These are phyloP conservation scores for Cyprinella venusta DNA, from an alignment of 2,797 vertebrate species.

Conservation along the genomic window DNA sequence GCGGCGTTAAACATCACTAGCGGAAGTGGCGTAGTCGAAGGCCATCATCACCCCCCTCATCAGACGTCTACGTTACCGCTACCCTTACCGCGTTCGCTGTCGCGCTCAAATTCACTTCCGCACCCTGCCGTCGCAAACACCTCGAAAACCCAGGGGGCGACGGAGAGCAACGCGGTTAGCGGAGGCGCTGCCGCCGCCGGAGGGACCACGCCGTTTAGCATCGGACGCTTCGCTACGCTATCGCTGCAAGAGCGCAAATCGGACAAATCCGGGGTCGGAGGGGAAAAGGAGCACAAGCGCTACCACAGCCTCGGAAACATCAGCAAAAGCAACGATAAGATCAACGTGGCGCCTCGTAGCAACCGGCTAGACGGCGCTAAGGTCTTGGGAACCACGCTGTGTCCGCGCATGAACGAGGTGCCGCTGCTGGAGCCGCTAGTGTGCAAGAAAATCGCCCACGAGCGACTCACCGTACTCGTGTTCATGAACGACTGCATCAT, in stretches of 20 bases:
- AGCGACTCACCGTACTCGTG: constrained; percentile 88
- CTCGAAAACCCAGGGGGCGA: constrained; percentile 71
- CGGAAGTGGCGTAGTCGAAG: constrained; percentile 71
- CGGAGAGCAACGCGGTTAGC: constrained; percentile 31
- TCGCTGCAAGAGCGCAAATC: constrained; percentile 85
- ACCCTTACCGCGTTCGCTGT: constrained; percentile 85
- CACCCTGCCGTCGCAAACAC: constrained; percentile 81
- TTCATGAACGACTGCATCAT: constrained; percentile 96
- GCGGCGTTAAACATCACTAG: constrained; percentile 62
- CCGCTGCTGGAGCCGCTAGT: constrained; percentile 91
- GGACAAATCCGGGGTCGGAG: constrained; percentile 72
- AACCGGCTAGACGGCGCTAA: constrained; percentile 85
- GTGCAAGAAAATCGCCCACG: constrained; percentile 93
- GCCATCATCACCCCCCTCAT: constrained; percentile 78
- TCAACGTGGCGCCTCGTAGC: constrained; percentile 77
- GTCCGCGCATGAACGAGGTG: constrained; percentile 90
- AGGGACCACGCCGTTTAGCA: constrained; percentile 78
- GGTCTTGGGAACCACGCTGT: constrained; percentile 88
- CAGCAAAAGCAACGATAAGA: constrained; percentile 89
- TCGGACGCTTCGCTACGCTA: constrained; percentile 87
- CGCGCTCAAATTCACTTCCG: constrained; percentile 90
- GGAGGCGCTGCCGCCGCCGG: constrained; percentile 55
- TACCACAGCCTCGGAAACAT: constrained; percentile 93
- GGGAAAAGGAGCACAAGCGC: constrained; percentile 89
- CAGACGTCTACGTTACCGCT: constrained; percentile 75